phyloP scores from a whole-genome alignment of 2,888 invertebrate genomes.

The Parelbella ahira region DNA sequence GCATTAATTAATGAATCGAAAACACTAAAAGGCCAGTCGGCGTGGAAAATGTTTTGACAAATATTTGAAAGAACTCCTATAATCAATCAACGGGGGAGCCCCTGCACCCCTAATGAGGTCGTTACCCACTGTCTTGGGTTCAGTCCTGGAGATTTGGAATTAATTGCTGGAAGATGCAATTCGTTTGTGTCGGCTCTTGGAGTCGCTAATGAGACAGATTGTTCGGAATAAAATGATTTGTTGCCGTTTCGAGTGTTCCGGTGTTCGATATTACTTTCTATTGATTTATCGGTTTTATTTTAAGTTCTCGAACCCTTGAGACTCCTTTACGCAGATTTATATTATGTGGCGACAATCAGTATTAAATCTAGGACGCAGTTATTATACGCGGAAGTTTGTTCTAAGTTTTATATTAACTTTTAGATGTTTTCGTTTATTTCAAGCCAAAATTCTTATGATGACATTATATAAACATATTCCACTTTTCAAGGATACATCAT shows the following conservation, averaged over 20 bases:
- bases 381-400: too few relatives aligned
- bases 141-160: constrained; percentile 58
- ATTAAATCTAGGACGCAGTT: too few relatives aligned
- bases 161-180: constrained; percentile 63
- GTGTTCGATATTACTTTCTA: constrained; percentile 19
- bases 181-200: constrained; percentile 34
- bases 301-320: too few relatives aligned
- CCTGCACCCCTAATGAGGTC: constrained; percentile 49
- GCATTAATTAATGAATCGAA: constrained; percentile 26
- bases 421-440: too few relatives aligned
- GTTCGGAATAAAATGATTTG: constrained; percentile 34
- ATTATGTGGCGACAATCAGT: too few relatives aligned
- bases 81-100: constrained; percentile 52
- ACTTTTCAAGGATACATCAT: too few relatives aligned
- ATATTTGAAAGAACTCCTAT: constrained; percentile 54
- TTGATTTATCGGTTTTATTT: constrained; percentile 22
- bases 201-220: constrained; percentile 42
- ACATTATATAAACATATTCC: too few relatives aligned
- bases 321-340: too few relatives aligned
- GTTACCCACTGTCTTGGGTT: constrained; percentile 45
- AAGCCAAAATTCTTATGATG: too few relatives aligned
- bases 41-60: constrained; percentile 67
- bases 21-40: constrained; percentile 38
- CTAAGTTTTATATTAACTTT: too few relatives aligned
- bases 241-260: constrained; percentile 31